These are phyloP conservation scores for Isichthys henryi DNA, from an alignment of 2,113 vertebrate genomes.

Conservation along the genomic window DNA sequence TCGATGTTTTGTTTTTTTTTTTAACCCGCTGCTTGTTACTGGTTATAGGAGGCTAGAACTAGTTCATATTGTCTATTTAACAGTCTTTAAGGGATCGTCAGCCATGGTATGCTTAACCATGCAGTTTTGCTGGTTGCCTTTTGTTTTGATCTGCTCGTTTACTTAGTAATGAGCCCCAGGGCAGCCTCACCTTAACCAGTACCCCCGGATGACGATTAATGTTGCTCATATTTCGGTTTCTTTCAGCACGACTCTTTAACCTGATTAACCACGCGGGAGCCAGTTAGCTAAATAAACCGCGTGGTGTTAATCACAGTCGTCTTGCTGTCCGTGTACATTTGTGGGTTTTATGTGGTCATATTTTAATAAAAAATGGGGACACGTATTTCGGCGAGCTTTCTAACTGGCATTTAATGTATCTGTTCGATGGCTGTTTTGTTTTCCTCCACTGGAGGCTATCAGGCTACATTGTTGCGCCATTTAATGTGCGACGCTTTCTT, in stretches of 20 bases:
- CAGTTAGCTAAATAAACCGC: not conserved
- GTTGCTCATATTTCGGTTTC: not conserved
- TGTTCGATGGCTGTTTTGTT: not conserved
- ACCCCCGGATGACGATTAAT: not conserved
- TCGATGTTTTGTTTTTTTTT: not conserved
- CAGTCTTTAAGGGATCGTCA: not conserved
- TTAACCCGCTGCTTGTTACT: not conserved
- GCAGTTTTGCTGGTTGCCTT: not conserved
- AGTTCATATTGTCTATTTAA: not conserved
- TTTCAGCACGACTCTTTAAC: not conserved
- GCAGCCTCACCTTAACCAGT: not conserved
- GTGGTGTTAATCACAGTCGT: not conserved
- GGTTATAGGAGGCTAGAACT: not conserved
- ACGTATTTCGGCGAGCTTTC: not conserved
- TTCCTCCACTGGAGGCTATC: not conserved
- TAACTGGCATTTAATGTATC: not conserved
- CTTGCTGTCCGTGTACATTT: too few species aligned
- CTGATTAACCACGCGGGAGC: not conserved
- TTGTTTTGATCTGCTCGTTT: not conserved
- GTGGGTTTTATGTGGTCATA: too few species aligned
- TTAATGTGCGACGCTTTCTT: not conserved
- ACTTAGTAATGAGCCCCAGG: not conserved
- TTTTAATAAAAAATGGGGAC: not conserved
- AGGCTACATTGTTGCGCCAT: not conserved
- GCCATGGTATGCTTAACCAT: not conserved